Evolutionary conservation across 2,113 vertebrate species (phyloP), one percentile per base, ranked within the genome.

Genomic region (Menidia beryllina): DNA sequence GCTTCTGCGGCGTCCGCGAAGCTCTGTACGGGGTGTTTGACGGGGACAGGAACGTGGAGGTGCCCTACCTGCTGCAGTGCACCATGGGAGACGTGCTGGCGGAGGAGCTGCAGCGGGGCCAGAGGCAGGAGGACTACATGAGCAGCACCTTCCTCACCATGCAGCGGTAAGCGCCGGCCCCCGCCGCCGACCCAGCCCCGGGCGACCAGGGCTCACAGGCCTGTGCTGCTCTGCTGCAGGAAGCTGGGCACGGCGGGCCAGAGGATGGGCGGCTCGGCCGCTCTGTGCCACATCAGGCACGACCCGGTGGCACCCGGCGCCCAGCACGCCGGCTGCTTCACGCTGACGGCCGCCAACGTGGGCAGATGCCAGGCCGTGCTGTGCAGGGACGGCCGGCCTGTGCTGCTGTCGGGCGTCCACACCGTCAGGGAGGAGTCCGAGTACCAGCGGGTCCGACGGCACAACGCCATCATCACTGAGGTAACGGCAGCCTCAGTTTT

Each of bases 161-260:
- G 96, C 98, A 99, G 53, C 95, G 97, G 98, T 98, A 63, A 64
- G 30, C 52, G 2, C 15, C 23, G 23, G 60, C 49, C 23, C 2
- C 0, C 9, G 49, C 0, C 26, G 17, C 41, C 13, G 23, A 41
- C 23, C 25, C 12, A 0, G 7, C n/a, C n/a, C n/a, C n/a, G n/a
- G n/a, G n/a, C n/a, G n/a, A n/a, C n/a, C n/a, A n/a, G n/a, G n/a
- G n/a, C n/a, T n/a, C n/a, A n/a, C n/a, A 25, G 24, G 39, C 26
- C 43, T 69, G 14, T 49, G 21, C 45, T 15, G 34, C 36, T 51
- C 34, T 43, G 13, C 26, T 51, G 25, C 84, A 94, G 98, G 92
- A 99, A 99, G 87, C 94, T 99, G 70, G 98, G 98, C 81, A 99
- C 98, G 4, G 97, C 97, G 10, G 98, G 97, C 20, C 98, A 99